These are phyloP conservation scores for Zoanthus sociatus DNA, from an alignment of 92 coral and sea anemone genomes.

Conservation along the genomic window DNA sequence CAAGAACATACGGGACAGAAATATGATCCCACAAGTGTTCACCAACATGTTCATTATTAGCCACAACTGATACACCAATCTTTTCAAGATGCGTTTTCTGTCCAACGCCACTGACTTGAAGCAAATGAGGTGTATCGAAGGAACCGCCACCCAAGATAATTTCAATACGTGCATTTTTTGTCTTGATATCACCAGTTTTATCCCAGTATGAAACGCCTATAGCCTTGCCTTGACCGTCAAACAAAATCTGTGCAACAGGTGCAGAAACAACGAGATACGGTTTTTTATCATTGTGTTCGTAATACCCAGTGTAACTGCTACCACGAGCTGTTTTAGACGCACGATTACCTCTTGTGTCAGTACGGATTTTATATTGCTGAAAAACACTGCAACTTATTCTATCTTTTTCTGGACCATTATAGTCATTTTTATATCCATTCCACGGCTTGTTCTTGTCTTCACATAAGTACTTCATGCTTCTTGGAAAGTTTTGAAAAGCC, in stretches of 20 bases:
- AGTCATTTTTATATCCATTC: slow-evolving; percentile 55
- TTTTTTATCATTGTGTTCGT: slow-evolving; percentile 14
- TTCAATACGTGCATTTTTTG: slow-evolving; percentile 52
- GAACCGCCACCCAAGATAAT: slow-evolving; percentile 56
- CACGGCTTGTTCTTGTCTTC: slow-evolving; percentile 60
- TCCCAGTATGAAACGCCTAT: slow-evolving; percentile 49
- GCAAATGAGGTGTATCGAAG: slow-evolving; percentile 62
- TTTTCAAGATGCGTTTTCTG: slow-evolving; percentile 40
- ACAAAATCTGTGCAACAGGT: slow-evolving; percentile 48
- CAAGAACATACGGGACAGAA: slow-evolving; percentile 66
- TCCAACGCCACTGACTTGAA: slow-evolving; percentile 66
- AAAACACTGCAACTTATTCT: slow-evolving; percentile 61
- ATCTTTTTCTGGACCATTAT: slow-evolving; percentile 46
- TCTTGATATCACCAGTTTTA: slow-evolving; percentile 46
- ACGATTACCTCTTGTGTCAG: slow-evolving; percentile 39
- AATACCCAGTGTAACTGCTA: slow-evolving; percentile 64
- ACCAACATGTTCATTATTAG: slow-evolving; percentile 52
- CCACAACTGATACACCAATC: slow-evolving; percentile 39
- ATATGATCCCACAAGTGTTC: slow-evolving; percentile 61
- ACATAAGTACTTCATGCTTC: slow-evolving; percentile 45
- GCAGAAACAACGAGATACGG: slow-evolving; percentile 43
- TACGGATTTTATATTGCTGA: slow-evolving; percentile 54
- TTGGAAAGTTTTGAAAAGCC: slow-evolving; percentile 55
- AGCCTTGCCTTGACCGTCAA: slow-evolving; percentile 42
- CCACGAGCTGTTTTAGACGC: slow-evolving; percentile 60